Conservation (phyloP, 2,888 invertebrate genomes). For the Neria commutata region DNA sequence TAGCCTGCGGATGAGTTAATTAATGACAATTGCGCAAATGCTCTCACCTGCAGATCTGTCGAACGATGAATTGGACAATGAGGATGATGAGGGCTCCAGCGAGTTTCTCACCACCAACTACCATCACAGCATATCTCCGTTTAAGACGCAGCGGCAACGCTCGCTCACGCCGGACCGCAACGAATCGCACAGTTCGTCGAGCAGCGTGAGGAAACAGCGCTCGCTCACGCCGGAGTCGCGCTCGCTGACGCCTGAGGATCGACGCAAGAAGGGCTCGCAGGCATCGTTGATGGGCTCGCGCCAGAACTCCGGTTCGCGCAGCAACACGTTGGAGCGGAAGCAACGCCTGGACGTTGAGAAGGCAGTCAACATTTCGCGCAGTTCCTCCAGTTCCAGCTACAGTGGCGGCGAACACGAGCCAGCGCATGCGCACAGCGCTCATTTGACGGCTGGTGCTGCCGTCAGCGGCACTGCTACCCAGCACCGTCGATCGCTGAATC, state of each 20-base stretch:
- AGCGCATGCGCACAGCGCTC: slow-evolving; percentile 27
- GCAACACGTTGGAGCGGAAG: slow-evolving; percentile 59
- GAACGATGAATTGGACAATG: slow-evolving; percentile 66
- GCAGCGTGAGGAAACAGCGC: slow-evolving; percentile 57
- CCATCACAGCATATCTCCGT: slow-evolving; percentile 53
- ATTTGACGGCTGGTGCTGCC: slow-evolving; percentile 15
- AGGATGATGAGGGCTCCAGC: slow-evolving; percentile 59
- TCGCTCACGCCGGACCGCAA: slow-evolving; percentile 61
- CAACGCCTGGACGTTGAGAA: slow-evolving; percentile 57
- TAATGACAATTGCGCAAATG: not conserved
- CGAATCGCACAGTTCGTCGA: slow-evolving; percentile 59
- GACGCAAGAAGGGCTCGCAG: slow-evolving; percentile 55
- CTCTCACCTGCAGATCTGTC: slow-evolving; percentile 62
- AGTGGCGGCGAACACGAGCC: slow-evolving; percentile 54
- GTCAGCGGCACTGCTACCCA: slow-evolving; percentile 16
- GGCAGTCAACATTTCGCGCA: slow-evolving; percentile 55
- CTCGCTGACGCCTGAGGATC: slow-evolving; percentile 60
- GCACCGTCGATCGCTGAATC: slow-evolving; percentile 51
- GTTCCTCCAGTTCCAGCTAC: slow-evolving; percentile 62
- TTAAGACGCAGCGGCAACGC: slow-evolving; percentile 56
- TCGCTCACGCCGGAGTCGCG: slow-evolving; percentile 61
- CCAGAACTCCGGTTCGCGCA: slow-evolving; percentile 58
- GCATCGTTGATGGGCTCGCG: slow-evolving; percentile 54
- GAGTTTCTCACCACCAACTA: slow-evolving; percentile 57
- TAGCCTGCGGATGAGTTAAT: not conserved